Conservation (phyloP, 2,113 vertebrate species). For the Martes martes region DNA sequence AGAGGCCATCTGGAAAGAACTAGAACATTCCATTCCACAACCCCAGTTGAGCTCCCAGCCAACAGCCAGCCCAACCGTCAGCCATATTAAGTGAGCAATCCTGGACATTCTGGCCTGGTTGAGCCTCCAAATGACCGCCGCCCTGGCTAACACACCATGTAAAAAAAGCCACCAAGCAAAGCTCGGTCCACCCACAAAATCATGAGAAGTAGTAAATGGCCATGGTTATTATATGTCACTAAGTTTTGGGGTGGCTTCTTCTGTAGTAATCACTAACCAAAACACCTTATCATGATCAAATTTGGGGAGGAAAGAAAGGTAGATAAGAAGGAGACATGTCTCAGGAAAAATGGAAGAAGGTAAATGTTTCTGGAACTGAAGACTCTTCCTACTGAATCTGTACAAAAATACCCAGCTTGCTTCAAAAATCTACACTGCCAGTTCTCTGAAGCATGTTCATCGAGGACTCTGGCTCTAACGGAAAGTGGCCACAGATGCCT, state of each 20-base stretch:
- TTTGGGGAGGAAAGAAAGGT: neutral
- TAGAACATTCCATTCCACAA: neutral
- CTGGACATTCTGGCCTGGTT: accelerated
- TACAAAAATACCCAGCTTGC: neutral
- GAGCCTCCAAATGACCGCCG: neutral
- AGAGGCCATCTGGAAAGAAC: neutral
- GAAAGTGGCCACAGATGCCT: neutral
- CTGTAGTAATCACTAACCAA: neutral
- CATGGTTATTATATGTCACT: neutral
- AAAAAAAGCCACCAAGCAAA: neutral
- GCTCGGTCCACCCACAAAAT: neutral
- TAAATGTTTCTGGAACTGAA: neutral
- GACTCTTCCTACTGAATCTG: neutral
- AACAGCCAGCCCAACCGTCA: neutral
- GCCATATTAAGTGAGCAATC: neutral
- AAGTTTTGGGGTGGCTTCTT: neutral
- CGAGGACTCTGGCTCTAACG: neutral
- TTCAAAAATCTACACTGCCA: neutral
- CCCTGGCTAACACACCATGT: neutral
- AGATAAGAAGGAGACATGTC: neutral
- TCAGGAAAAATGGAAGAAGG: neutral
- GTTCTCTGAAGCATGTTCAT: neutral
- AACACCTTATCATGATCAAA: neutral
- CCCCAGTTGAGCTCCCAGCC: neutral
- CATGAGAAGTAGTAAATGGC: too few species aligned